A percentile compares a stretch with the other conserved stretches of the same genome.
Evolutionary conservation across 2,113 vertebrate species (phyloP).

Genomic region (Microtus ochrogaster): DNA sequence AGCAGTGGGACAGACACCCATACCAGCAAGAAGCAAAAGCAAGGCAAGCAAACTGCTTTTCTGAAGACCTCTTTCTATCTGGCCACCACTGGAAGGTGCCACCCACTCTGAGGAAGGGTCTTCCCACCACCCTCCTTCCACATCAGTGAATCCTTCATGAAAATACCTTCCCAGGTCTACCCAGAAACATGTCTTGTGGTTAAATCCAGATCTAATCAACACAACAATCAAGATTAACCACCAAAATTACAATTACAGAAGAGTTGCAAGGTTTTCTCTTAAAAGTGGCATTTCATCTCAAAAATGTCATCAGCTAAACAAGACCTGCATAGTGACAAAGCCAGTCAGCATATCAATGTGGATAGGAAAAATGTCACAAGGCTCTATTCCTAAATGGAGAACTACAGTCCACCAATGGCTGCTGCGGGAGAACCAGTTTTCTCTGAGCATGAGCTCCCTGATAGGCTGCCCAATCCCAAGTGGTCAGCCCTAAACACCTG

Average conservation of each 20-base stretch:
- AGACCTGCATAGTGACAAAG: not conserved
- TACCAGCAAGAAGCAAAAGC: not conserved
- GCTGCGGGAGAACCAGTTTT: not conserved
- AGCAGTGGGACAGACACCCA: too few species aligned
- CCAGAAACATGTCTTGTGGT: not conserved
- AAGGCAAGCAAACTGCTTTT: not conserved
- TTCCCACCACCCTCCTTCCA: not conserved
- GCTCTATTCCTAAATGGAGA: not conserved
- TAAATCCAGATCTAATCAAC: not conserved
- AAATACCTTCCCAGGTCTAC: not conserved
- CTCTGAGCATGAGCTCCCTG: not conserved
- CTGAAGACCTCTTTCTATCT: not conserved
- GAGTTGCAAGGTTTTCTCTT: not conserved
- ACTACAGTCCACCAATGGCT: not conserved
- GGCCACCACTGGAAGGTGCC: not conserved
- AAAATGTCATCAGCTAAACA: not conserved
- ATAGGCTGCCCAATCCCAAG: not conserved
- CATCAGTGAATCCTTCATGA: not conserved
- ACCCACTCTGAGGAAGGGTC: not conserved
- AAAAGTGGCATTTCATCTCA: not conserved
- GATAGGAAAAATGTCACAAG: not conserved
- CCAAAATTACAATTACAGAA: not conserved
- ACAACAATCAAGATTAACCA: not conserved
- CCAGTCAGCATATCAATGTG: not conserved
- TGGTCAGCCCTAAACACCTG: not conserved